Evolutionary conservation across 2,113 vertebrate species (phyloP).

Genomic region (Oncorhynchus masou): DNA sequence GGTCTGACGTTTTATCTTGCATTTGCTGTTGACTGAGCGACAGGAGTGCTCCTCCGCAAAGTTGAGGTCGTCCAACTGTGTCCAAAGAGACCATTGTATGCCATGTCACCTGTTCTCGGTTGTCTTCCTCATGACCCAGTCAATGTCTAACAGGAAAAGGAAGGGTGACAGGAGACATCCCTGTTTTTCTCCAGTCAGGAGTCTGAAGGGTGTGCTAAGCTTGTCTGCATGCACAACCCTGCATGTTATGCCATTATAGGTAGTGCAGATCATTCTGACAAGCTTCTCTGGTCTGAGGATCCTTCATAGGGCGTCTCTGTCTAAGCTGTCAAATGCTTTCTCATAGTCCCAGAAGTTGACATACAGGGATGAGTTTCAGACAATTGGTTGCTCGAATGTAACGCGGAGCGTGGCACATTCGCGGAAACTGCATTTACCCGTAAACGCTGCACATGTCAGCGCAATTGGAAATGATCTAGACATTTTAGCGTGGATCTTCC

Average conservation of each 20-base stretch:
- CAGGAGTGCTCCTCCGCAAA: slow-evolving; percentile 3
- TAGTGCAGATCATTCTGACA: slow-evolving; percentile 5
- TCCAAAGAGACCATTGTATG: slow-evolving; percentile 16
- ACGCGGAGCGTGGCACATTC: too few species aligned
- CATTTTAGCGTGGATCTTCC: too few species aligned
- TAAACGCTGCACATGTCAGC: too few species aligned
- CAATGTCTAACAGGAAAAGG: not conserved
- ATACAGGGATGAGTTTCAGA: too few species aligned
- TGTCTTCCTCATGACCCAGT: slow-evolving; percentile 12
- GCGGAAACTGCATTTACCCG: too few species aligned
- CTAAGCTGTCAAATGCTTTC: too few species aligned
- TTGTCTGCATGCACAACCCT: slow-evolving; percentile 8
- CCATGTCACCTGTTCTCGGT: not conserved
- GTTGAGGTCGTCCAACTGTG: slow-evolving; percentile 1
- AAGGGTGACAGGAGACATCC: slow-evolving; percentile 16
- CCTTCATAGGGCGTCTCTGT: too few species aligned
- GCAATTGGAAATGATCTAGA: too few species aligned
- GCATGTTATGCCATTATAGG: slow-evolving; percentile 11
- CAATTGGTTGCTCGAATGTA: too few species aligned
- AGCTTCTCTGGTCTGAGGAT: slow-evolving; percentile 1
- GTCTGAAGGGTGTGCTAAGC: not conserved
- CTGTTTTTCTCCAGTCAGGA: slow-evolving; percentile 13
- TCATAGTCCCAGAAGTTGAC: too few species aligned
- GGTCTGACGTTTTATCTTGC: not conserved
- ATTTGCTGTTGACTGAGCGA: not conserved